phyloP scores from a whole-genome alignment of 2,888 invertebrate species.

The Vesta saturnalis region DNA sequence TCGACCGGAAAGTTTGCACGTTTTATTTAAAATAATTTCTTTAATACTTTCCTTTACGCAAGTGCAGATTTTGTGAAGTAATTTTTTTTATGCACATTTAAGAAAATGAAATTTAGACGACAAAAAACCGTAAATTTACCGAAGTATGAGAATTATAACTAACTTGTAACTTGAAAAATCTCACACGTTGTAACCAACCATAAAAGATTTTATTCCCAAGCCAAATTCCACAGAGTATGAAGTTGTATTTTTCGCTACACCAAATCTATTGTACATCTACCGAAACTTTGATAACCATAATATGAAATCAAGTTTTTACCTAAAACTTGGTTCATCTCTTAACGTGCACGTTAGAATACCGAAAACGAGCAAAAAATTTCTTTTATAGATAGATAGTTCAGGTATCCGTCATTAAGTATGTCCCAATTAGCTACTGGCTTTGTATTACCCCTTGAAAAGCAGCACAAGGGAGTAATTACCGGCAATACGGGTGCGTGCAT shows the following conservation, averaged over 20 bases:
- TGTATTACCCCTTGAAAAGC: slow-evolving; percentile 24
- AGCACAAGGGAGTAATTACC: slow-evolving; percentile 30
- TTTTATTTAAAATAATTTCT: too few species aligned
- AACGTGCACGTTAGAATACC: neutral
- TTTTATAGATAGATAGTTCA: slow-evolving; percentile 10
- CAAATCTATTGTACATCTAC: neutral
- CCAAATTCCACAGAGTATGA: neutral
- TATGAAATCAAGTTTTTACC: too few species aligned
- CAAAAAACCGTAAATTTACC: too few species aligned
- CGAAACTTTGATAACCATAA: neutral
- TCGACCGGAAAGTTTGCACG: too few species aligned
- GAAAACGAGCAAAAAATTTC: neutral
- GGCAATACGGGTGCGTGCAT: slow-evolving; percentile 33
- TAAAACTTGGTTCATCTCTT: too few species aligned
- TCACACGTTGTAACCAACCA: neutral
- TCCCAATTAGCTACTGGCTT: slow-evolving; percentile 31
- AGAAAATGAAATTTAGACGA: too few species aligned
- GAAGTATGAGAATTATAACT: too few species aligned
- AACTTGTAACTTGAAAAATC: neutral
- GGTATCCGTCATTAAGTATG: slow-evolving; percentile 34
- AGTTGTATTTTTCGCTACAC: neutral
- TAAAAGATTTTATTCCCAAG: neutral
- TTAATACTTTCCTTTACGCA: too few species aligned
- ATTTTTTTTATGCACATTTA: too few species aligned
- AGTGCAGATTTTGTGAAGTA: too few species aligned